These are phyloP conservation scores for Araneus ventricosus DNA, from an alignment of 1,140 invertebrate genomes.

Conservation along the genomic window DNA sequence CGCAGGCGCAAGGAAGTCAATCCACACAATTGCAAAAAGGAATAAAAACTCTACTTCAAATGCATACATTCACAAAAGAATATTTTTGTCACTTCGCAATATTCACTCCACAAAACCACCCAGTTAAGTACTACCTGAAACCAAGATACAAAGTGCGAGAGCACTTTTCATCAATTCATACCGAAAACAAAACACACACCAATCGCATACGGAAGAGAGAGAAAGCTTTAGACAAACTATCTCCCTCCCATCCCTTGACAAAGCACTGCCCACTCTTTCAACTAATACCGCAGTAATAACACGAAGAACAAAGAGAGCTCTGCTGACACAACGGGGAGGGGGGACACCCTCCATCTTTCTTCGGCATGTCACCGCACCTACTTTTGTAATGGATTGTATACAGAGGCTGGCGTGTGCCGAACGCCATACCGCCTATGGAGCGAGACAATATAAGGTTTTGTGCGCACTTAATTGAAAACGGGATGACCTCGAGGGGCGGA, in stretches of 20 bases:
- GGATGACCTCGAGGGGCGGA: not conserved
- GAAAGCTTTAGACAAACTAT: conserved; percentile 4
- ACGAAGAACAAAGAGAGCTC: conserved; percentile 1
- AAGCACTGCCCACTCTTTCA: conserved; percentile 21
- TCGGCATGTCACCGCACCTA: conserved; percentile 17
- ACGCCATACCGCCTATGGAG: conserved; percentile 19
- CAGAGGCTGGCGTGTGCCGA: conserved; percentile 14
- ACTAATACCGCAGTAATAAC: conserved; percentile 27
- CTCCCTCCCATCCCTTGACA: conserved; percentile 21
- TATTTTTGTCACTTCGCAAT: too few species aligned
- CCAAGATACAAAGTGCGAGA: not conserved
- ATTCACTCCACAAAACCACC: not conserved
- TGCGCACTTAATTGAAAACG: conserved; percentile 26
- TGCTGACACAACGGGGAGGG: not conserved
- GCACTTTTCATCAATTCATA: not conserved
- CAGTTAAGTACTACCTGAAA: too few species aligned
- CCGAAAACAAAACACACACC: not conserved
- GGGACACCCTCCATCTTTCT: not conserved
- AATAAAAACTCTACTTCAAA: too few species aligned
- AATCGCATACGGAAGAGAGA: not conserved
- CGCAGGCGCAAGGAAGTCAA: too few species aligned
- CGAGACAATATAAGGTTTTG: conserved; percentile 33
- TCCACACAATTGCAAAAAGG: too few species aligned
- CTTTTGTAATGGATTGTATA: conserved; percentile 39
- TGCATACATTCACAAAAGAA: too few species aligned